Evolutionary conservation across 2,113 vertebrate species (phyloP).

Genomic region (Procapra przewalskii): DNA sequence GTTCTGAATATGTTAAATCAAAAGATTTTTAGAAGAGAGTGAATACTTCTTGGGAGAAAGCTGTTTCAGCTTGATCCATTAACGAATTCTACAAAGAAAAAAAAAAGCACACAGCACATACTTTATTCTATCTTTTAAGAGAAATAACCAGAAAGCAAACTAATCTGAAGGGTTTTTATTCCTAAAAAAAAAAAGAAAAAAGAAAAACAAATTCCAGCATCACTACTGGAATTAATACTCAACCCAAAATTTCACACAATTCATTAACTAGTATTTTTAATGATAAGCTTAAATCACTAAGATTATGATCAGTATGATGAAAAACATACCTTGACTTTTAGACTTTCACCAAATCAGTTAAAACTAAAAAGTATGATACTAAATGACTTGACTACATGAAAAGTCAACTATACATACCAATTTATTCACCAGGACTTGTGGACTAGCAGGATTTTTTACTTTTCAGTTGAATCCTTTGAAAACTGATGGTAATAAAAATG

Average conservation of each 20-base stretch:
- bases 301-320: conserved; percentile 1
- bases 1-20: background rate
- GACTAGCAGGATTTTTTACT: background rate
- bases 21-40: background rate
- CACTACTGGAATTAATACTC: background rate
- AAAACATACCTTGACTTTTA: background rate
- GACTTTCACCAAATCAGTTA: background rate
- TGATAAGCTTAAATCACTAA: background rate
- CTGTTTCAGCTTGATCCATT: background rate
- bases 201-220: background rate
- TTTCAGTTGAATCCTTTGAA: conserved; percentile 1
- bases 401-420: background rate
- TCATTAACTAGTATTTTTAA: conserved; percentile 12
- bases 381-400: background rate
- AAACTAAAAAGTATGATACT: background rate
- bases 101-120: background rate
- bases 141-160: conserved; percentile 5
- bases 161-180: background rate
- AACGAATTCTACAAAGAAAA: background rate
- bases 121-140: background rate
- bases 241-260: background rate
- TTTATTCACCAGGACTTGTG: background rate
- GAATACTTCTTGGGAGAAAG: background rate
- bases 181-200: background rate
- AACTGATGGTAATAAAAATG: background rate